These are phyloP conservation scores for Etia nguti DNA, from an alignment of 2,113 vertebrate species.

Conservation along the genomic window DNA sequence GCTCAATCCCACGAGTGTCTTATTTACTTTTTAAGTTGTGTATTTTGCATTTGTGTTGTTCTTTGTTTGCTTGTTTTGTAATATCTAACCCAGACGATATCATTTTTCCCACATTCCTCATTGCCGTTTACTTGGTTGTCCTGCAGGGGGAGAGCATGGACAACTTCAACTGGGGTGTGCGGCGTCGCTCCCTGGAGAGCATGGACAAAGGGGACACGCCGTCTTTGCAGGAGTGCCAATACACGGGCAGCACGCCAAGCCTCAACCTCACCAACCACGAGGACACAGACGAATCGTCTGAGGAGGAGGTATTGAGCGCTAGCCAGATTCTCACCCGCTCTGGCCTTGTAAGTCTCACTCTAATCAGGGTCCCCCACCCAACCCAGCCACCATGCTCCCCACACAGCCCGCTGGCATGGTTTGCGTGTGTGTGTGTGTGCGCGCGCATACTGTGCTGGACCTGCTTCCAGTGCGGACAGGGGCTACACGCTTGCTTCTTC, in stretches of 20 bases:
- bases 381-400: slow-evolving; percentile 44
- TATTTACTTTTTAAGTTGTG: neutral
- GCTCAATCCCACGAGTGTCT: neutral
- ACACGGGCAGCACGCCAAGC: slow-evolving; percentile 92
- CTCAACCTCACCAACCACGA: slow-evolving; percentile 96
- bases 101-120: neutral
- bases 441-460: slow-evolving; percentile 44
- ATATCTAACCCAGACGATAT: neutral
- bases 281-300: slow-evolving; percentile 97
- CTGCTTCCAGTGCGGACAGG: slow-evolving; percentile 37
- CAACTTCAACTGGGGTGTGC: slow-evolving; percentile 99
- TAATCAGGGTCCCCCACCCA: slow-evolving; percentile 2
- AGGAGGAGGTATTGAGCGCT: slow-evolving; percentile 94
- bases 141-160: slow-evolving; percentile 97
- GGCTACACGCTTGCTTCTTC: slow-evolving; percentile 71
- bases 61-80: neutral
- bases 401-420: slow-evolving; percentile 65
- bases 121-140: slow-evolving; percentile 27
- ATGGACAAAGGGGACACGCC: slow-evolving; percentile 98
- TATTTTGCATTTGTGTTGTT: neutral
- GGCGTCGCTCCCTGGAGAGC: slow-evolving; percentile 93
- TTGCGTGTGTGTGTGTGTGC: slow-evolving; percentile 22
- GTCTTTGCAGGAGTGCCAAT: slow-evolving; percentile 92
- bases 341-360: slow-evolving; percentile 82
- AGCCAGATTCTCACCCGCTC: slow-evolving; percentile 93